phyloP scores from a whole-genome alignment of 2,797 vertebrate genomes.

The Myoxocephalus aenaeus region DNA sequence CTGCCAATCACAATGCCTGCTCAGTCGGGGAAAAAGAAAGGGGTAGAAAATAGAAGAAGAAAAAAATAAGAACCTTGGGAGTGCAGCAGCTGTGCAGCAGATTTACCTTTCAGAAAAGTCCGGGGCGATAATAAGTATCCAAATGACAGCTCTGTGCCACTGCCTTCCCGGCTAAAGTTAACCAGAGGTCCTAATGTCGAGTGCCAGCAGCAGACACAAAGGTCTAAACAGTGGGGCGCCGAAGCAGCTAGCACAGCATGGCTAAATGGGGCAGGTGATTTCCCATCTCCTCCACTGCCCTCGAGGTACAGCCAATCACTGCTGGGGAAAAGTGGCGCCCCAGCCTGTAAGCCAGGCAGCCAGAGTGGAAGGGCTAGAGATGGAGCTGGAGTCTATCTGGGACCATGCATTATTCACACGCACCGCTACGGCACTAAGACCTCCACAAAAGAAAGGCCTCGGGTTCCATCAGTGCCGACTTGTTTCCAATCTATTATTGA shows the following conservation, averaged over 20 bases:
- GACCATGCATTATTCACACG: constrained; percentile 85
- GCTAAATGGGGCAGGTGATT: constrained; percentile 86
- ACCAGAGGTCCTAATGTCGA: constrained; percentile 79
- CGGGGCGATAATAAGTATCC: constrained; percentile 77
- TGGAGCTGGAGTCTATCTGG: constrained; percentile 77
- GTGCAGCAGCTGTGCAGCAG: constrained; percentile 71
- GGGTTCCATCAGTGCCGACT: constrained; percentile 83
- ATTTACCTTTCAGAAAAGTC: constrained; percentile 78
- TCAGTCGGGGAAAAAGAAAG: constrained; percentile 60
- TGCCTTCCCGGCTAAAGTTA: constrained; percentile 73
- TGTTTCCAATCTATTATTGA: constrained; percentile 87
- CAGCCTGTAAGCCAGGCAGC: constrained; percentile 69
- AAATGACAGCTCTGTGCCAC: constrained; percentile 76
- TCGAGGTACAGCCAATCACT: constrained; percentile 81
- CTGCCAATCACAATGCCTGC: constrained; percentile 77
- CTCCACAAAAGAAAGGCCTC: constrained; percentile 81
- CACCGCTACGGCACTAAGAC: constrained; percentile 81
- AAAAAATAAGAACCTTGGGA: constrained; percentile 62
- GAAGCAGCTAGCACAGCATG: constrained; percentile 76
- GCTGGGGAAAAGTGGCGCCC: constrained; percentile 74
- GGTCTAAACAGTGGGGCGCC: constrained; percentile 76
- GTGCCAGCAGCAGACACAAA: constrained; percentile 78
- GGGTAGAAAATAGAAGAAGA: constrained; percentile 31
- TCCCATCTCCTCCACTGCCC: constrained; percentile 83
- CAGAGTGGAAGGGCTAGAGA: constrained; percentile 69